Percentiles rank a stretch among this genome's conserved stretches.
Evolutionary conservation across 2,797 vertebrate genomes (phyloP).

Genomic region (Dendrocincla tyrannina): DNA sequence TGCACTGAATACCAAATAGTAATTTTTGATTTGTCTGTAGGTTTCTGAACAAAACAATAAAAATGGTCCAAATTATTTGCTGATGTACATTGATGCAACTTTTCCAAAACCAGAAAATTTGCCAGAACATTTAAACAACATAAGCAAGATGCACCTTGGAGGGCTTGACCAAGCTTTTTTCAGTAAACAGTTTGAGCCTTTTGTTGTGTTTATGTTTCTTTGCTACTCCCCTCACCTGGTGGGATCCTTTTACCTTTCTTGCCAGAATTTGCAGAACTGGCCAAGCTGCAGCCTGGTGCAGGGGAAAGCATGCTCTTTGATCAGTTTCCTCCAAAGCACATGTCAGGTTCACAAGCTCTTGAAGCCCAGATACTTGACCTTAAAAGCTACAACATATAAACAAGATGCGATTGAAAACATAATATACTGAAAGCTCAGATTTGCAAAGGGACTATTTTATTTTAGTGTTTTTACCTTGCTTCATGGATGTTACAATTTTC

Average conservation of each 20-base stretch:
- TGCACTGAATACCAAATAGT: background rate
- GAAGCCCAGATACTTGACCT: constrained; percentile 83
- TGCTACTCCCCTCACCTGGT: background rate
- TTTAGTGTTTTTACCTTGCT: constrained; percentile 74
- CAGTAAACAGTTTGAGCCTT: background rate
- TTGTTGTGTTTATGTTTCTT: background rate
- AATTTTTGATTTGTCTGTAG: background rate
- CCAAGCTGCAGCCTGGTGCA: constrained; percentile 82
- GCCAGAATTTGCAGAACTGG: constrained; percentile 82
- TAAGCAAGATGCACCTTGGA: background rate
- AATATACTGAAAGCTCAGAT: background rate
- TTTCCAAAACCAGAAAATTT: background rate
- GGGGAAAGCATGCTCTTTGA: constrained; percentile 83
- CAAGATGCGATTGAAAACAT: background rate
- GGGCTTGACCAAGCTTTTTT: background rate
- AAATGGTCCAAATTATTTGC: background rate
- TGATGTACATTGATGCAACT: background rate
- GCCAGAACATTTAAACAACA: background rate
- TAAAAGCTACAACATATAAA: constrained; percentile 7
- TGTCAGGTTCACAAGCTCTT: constrained; percentile 77
- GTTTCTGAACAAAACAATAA: background rate
- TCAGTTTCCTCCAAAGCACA: constrained; percentile 84
- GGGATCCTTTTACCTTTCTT: constrained; percentile 11
- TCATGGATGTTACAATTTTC: constrained; percentile 82
- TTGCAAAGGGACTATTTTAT: background rate